These are phyloP conservation scores for Leguminivora glycinivorella DNA, from an alignment of 1,140 invertebrate species.

Conservation along the genomic window DNA sequence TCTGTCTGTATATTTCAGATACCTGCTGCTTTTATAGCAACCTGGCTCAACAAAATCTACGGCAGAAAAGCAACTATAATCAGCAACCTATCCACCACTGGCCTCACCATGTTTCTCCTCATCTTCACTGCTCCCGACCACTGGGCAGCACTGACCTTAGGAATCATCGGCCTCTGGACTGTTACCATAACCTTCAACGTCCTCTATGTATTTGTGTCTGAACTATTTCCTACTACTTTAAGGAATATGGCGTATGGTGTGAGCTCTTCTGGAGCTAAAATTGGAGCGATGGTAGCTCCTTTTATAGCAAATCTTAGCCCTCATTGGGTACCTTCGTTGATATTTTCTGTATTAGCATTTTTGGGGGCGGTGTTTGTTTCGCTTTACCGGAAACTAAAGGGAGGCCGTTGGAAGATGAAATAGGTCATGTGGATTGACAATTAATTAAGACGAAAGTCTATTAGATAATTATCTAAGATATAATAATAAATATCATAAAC, in stretches of 20 bases:
- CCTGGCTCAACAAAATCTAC: constrained; percentile 41
- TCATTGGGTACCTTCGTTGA: constrained; percentile 46
- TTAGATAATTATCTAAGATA: neutral
- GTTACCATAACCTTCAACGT: constrained; percentile 35
- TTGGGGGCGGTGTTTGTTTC: constrained; percentile 40
- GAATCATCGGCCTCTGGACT: constrained; percentile 37
- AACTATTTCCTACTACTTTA: constrained; percentile 50
- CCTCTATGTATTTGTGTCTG: constrained; percentile 42
- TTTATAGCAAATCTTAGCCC: constrained; percentile 49
- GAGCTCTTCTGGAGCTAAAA: constrained; percentile 40
- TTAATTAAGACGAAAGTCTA: neutral
- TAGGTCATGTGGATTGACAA: neutral
- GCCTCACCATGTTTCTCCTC: constrained; percentile 40
- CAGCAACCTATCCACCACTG: constrained; percentile 21
- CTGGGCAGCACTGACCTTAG: constrained; percentile 37
- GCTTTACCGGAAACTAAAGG: constrained; percentile 57
- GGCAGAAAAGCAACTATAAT: constrained; percentile 40
- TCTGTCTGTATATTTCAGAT: constrained; percentile 35
- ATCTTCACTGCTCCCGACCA: constrained; percentile 40
- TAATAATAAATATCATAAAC: no score
- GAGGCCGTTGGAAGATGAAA: constrained; percentile 45
- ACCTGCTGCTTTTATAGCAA: constrained; percentile 31
- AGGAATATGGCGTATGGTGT: constrained; percentile 51
- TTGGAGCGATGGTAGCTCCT: constrained; percentile 49
- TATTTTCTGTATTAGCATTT: constrained; percentile 46